Percentiles rank a stretch among this genome's conserved stretches.
Evolutionary conservation across 2,797 vertebrate species (phyloP).

Genomic region (Holocentrus rufus): DNA sequence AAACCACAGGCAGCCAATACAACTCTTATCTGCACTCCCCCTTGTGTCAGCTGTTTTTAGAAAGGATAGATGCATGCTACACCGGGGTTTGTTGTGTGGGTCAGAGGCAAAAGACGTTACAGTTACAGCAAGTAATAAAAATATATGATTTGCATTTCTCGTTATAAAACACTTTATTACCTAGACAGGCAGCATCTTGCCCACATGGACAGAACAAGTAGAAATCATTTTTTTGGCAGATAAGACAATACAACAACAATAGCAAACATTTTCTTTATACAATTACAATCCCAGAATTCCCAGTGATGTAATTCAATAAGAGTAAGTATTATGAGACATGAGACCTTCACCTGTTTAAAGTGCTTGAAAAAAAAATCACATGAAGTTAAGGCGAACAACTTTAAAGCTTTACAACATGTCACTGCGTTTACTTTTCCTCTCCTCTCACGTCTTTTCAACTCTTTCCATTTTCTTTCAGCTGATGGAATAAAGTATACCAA

Average conservation of each 20-base stretch:
- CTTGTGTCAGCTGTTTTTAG: constrained; percentile 17
- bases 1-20: constrained; percentile 48
- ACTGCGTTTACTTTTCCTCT: neutral
- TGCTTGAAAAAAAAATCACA: constrained; percentile 60
- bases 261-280: constrained; percentile 1
- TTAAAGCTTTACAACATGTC: constrained; percentile 20
- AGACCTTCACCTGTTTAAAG: constrained; percentile 68
- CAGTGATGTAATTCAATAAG: constrained; percentile 41
- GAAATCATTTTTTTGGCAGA: constrained; percentile 34
- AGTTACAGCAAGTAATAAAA: constrained; percentile 2
- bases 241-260: constrained; percentile 28
- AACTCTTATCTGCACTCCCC: constrained; percentile 47
- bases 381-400: constrained; percentile 30
- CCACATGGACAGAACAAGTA: constrained; percentile 29
- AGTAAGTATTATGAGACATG: constrained; percentile 25
- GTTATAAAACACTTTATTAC: constrained; percentile 70
- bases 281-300: constrained; percentile 31
- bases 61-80: neutral
- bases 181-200: constrained; percentile 39
- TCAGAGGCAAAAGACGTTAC: neutral
- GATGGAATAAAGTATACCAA: constrained; percentile 6
- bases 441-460: neutral
- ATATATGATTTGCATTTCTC: neutral
- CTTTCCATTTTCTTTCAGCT: neutral
- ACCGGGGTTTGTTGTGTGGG: neutral